These are phyloP conservation scores for Apotomis turbidana DNA, from an alignment of 2,888 invertebrate genomes.

Conservation along the genomic window DNA sequence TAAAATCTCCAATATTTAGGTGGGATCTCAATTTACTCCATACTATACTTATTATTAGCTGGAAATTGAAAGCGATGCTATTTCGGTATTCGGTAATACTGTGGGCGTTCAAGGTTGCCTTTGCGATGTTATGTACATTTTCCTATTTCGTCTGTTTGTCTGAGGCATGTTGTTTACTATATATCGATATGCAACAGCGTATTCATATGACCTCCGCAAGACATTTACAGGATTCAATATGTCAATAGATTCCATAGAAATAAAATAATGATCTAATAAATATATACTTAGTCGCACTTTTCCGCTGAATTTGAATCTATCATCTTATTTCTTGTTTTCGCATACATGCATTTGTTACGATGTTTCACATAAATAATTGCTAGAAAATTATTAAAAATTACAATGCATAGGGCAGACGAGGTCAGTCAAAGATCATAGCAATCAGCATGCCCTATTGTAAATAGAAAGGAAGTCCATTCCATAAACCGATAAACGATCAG, in stretches of 20 bases:
- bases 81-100: conserved; percentile 22
- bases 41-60: conserved; percentile 27
- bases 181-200: conserved; percentile 14
- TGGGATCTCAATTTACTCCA: conserved; percentile 29
- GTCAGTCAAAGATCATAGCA: conserved; percentile 5
- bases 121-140: conserved; percentile 27
- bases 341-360: too few relatives aligned
- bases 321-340: too few relatives aligned
- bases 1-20: conserved; percentile 29
- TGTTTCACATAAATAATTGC: too few relatives aligned
- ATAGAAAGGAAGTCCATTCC: conserved; percentile 39
- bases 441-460: conserved; percentile 15
- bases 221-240: not conserved
- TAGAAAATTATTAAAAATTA: too few relatives aligned
- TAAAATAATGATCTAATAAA: not conserved
- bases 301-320: too few relatives aligned
- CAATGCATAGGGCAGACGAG: too few relatives aligned
- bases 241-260: not conserved
- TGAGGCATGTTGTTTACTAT: conserved; percentile 30
- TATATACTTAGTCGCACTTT: too few relatives aligned
- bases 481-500: conserved; percentile 44
- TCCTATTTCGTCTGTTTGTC: conserved; percentile 22
- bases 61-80: conserved; percentile 40
- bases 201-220: conserved; percentile 1
- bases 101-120: conserved; percentile 38